phyloP scores from a whole-genome alignment of 2,113 vertebrate species.

The Vicugna pacos region DNA sequence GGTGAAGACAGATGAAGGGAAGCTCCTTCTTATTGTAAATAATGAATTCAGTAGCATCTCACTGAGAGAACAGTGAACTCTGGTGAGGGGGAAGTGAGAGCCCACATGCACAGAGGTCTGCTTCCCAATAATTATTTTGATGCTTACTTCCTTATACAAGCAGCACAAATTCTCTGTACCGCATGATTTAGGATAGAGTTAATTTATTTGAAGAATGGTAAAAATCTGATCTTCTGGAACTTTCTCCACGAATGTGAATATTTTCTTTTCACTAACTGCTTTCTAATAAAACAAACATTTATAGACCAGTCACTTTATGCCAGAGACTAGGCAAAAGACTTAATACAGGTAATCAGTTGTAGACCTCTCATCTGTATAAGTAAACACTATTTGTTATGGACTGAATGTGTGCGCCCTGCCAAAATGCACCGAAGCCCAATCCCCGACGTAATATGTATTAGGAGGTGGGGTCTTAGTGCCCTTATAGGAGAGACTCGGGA shows the following conservation, averaged over 20 bases:
- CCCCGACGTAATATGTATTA: background rate
- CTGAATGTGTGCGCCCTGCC: background rate
- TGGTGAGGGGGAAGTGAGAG: background rate
- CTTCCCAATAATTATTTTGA: background rate
- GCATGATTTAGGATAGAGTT: background rate
- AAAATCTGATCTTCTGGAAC: background rate
- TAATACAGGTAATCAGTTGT: background rate
- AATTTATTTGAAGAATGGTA: background rate
- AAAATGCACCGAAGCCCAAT: background rate
- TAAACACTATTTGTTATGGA: background rate
- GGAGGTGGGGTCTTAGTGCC: background rate
- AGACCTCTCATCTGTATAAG: background rate
- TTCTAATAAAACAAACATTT: background rate
- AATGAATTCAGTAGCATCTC: background rate
- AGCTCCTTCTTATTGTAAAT: background rate
- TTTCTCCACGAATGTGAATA: background rate
- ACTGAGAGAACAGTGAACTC: background rate
- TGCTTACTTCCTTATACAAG: background rate
- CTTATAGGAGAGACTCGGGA: background rate
- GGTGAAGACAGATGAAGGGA: background rate
- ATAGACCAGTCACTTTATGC: background rate
- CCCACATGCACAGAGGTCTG: background rate
- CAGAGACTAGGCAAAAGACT: background rate
- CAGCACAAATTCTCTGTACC: background rate
- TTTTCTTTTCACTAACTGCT: background rate